These are phyloP conservation scores for Drosophila sordidapex DNA, from an alignment of 2,888 invertebrate genomes.

Conservation along the genomic window DNA sequence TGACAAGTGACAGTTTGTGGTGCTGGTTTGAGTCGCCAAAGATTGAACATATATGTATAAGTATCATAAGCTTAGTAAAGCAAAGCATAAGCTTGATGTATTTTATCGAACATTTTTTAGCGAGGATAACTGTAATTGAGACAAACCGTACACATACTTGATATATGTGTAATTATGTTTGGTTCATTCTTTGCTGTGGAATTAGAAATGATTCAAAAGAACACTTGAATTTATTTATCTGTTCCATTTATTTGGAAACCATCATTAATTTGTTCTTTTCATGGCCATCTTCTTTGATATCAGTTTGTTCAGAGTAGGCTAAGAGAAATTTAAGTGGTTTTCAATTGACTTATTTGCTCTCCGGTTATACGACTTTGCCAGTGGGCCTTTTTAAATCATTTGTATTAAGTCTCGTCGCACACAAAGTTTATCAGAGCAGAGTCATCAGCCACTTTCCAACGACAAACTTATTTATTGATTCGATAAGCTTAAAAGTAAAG, in stretches of 20 bases:
- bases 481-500: conserved; percentile 36
- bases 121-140: conserved; percentile 17
- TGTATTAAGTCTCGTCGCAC: conserved; percentile 22
- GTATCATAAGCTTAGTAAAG: neutral
- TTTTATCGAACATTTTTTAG: neutral
- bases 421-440: conserved; percentile 19
- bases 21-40: neutral
- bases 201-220: conserved; percentile 31
- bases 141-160: conserved; percentile 7
- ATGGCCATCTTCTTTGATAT: conserved; percentile 41
- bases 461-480: conserved; percentile 31
- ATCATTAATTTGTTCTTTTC: conserved; percentile 52
- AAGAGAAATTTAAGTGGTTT: conserved; percentile 63
- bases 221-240: conserved; percentile 24
- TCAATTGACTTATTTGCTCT: conserved; percentile 67
- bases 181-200: neutral
- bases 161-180: conserved; percentile 44
- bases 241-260: conserved; percentile 32
- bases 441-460: conserved; percentile 1
- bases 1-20: conserved; percentile 1
- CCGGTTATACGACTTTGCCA: conserved; percentile 27
- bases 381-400: conserved; percentile 20
- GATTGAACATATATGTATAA: neutral
- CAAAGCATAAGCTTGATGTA: neutral
- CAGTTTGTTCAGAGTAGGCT: conserved; percentile 15